A percentile compares a stretch with the other conserved stretches of the same genome.
Conservation (phyloP, 1,140 invertebrate species). For the Formica exsecta region DNA sequence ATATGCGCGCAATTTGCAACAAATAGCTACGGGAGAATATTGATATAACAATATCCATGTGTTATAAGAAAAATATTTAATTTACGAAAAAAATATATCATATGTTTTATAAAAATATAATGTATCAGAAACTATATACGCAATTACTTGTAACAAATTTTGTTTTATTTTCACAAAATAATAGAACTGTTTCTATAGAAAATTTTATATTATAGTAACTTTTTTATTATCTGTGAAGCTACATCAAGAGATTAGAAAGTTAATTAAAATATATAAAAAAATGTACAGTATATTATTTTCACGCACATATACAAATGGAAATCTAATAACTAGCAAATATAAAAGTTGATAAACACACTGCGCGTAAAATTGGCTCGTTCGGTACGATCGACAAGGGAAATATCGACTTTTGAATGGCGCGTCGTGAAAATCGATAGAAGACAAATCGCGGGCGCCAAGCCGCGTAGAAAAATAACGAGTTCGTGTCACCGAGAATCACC, state of each 20-base stretch:
- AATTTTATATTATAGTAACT: neutral
- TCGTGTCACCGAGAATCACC: slow-evolving; percentile 34
- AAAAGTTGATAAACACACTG: slow-evolving; percentile 42
- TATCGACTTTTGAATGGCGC: slow-evolving; percentile 40
- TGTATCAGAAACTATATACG: neutral
- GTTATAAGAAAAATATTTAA: slow-evolving; percentile 26
- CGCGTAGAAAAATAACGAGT: slow-evolving; percentile 67
- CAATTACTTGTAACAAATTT: neutral
- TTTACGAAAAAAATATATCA: neutral
- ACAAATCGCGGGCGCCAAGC: slow-evolving; percentile 48
- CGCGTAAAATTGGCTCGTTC: slow-evolving; percentile 21
- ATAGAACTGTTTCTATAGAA: neutral
- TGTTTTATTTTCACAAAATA: neutral
- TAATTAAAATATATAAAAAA: neutral
- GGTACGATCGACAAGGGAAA: slow-evolving; percentile 31
- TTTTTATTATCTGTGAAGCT: neutral
- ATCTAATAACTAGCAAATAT: slow-evolving; percentile 20
- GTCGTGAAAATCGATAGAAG: slow-evolving; percentile 44
- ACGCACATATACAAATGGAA: neutral
- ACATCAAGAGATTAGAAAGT: neutral
- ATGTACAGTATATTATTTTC: neutral
- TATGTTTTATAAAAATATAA: neutral
- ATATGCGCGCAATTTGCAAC: slow-evolving; percentile 1
- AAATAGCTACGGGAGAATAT: neutral
- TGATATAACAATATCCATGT: neutral